Evolutionary conservation across 2,888 invertebrate species (phyloP).

Genomic region (Trichopria drosophilae): DNA sequence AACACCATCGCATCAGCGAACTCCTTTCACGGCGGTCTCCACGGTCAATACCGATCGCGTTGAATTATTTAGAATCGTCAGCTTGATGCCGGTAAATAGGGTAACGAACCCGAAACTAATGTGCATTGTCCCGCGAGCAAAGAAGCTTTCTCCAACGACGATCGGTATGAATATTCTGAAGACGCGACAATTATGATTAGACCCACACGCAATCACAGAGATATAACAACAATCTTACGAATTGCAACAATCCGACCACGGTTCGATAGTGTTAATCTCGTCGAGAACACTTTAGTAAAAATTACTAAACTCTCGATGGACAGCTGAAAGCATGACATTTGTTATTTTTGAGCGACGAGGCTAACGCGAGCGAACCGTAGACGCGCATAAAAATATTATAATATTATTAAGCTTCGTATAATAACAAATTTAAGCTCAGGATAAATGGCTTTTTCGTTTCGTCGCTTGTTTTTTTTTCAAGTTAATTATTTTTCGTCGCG

Average conservation of each 20-base stretch:
- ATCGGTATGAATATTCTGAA: conserved; percentile 19
- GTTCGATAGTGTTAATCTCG: conserved; percentile 49
- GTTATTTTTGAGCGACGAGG: conserved; percentile 26
- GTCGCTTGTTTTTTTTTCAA: no score
- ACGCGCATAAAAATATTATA: conserved; percentile 57
- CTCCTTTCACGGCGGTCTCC: conserved; percentile 29
- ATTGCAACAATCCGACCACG: conserved; percentile 56
- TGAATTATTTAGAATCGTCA: no score
- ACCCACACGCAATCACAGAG: conserved; percentile 53
- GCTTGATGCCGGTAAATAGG: no score
- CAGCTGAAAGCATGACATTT: background rate
- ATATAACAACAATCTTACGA: conserved; percentile 58
- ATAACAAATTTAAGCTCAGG: conserved; percentile 58
- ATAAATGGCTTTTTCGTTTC: conserved; percentile 47
- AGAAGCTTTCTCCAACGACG: background rate
- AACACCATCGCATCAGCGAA: conserved; percentile 47
- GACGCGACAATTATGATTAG: conserved; percentile 28
- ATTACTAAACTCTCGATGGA: background rate
- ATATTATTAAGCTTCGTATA: conserved; percentile 57
- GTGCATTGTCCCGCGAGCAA: background rate
- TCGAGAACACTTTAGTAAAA: conserved; percentile 28
- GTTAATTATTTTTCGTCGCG: conserved; percentile 27
- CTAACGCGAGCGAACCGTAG: conserved; percentile 51
- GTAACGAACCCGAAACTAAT: conserved; percentile 1
- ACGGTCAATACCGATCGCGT: conserved; percentile 25